Conservation (phyloP, 2,113 vertebrate genomes). For the Irena cyanogastra region DNA sequence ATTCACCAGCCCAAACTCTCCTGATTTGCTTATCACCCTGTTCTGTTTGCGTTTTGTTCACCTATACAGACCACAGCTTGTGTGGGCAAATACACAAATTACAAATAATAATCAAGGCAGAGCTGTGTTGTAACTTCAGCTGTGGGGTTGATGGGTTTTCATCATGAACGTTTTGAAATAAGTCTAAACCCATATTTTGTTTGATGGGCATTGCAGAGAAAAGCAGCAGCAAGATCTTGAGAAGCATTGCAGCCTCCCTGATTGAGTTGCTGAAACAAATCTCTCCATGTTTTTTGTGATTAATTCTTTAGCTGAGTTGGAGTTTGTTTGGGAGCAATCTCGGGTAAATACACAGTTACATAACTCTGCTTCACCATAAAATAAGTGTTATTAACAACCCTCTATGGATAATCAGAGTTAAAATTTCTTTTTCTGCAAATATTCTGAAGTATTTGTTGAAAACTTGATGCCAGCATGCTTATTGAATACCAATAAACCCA, state of each 20-base stretch:
- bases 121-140: background rate
- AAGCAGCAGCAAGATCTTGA: background rate
- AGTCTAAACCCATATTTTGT: background rate
- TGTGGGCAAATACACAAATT: background rate
- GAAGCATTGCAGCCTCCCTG: background rate
- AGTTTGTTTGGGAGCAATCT: background rate
- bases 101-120: background rate
- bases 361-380: background rate
- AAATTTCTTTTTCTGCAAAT: constrained; percentile 5
- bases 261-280: background rate
- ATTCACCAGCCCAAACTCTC: background rate
- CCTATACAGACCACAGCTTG: background rate
- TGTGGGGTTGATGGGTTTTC: background rate
- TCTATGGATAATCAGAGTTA: background rate
- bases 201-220: background rate
- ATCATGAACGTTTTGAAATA: background rate
- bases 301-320: background rate
- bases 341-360: background rate
- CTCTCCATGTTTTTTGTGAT: background rate
- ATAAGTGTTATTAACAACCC: background rate
- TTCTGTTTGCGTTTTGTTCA: background rate
- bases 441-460: background rate
- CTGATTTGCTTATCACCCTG: too few relatives aligned
- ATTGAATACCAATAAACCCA: background rate
- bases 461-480: background rate